Evolutionary conservation across 2,888 invertebrate genomes (phyloP).

Genomic region (Anagyrus pseudococci): DNA sequence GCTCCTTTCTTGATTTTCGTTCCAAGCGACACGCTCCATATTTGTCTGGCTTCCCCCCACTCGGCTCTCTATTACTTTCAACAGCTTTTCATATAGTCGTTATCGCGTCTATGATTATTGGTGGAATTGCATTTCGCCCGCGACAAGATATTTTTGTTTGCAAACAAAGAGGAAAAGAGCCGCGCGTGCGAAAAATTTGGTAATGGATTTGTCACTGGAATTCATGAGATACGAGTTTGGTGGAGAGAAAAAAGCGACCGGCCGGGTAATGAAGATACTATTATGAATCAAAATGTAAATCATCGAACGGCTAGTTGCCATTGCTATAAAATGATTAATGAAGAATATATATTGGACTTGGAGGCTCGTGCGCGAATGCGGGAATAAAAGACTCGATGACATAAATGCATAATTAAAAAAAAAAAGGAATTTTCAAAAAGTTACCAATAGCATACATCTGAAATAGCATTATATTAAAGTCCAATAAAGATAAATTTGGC

Average conservation of each 20-base stretch:
- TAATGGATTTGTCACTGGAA: neutral
- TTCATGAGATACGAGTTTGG: neutral
- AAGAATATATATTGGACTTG: neutral
- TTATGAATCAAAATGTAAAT: neutral
- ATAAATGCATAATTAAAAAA: neutral
- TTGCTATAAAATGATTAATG: neutral
- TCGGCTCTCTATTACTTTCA: neutral
- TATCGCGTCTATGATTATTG: neutral
- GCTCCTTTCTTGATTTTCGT: neutral
- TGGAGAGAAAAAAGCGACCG: no score
- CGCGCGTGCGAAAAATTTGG: neutral
- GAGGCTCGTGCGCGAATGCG: neutral
- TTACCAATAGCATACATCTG: neutral
- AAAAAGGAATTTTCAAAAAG: neutral
- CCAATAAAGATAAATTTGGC: neutral
- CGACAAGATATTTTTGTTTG: neutral
- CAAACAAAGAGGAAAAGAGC: neutral
- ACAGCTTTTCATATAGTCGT: neutral
- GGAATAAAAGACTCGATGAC: neutral
- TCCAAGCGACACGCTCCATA: no score
- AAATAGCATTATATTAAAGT: neutral
- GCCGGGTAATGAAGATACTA: no score
- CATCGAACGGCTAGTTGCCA: neutral
- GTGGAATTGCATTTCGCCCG: neutral
- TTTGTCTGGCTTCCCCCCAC: neutral